Percentiles rank a stretch among this genome's conserved stretches.
Evolutionary conservation across 2,888 invertebrate genomes (phyloP).

Genomic region (Caenorhabditis sinica): DNA sequence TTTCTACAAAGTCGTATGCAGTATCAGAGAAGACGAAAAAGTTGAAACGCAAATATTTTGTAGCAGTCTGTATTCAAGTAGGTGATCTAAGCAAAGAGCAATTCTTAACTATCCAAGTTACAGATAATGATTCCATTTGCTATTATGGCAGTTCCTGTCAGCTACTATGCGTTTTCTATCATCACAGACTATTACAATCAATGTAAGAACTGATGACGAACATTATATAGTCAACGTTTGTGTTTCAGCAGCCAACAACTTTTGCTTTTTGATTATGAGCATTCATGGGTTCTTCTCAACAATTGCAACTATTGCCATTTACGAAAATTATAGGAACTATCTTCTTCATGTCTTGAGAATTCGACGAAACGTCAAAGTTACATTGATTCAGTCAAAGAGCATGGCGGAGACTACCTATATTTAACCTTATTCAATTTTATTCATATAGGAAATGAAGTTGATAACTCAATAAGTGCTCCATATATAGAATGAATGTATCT

Average conservation of each 20-base stretch:
- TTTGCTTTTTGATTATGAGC: slow-evolving; percentile 53
- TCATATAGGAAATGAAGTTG: slow-evolving; percentile 5
- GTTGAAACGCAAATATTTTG: slow-evolving; percentile 54
- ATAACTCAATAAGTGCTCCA: background rate
- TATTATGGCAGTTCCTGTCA: slow-evolving; percentile 42
- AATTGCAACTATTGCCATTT: slow-evolving; percentile 44
- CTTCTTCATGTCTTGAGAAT: slow-evolving; percentile 27
- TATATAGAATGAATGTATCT: no score
- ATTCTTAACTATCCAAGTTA: background rate
- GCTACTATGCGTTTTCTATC: slow-evolving; percentile 52
- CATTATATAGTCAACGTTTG: background rate
- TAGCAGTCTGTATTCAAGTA: slow-evolving; percentile 55
- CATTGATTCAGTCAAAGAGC: slow-evolving; percentile 42
- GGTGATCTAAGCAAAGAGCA: background rate
- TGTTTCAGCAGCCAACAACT: slow-evolving; percentile 49
- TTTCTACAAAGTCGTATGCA: slow-evolving; percentile 38
- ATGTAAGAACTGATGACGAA: background rate
- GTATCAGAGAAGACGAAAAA: slow-evolving; percentile 43
- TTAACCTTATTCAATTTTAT: background rate
- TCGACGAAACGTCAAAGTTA: slow-evolving; percentile 28
- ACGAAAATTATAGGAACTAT: slow-evolving; percentile 50
- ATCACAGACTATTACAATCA: slow-evolving; percentile 50
- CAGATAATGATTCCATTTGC: slow-evolving; percentile 47
- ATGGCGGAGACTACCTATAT: slow-evolving; percentile 53
- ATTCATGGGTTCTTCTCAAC: slow-evolving; percentile 56